A percentile compares a stretch with the other conserved stretches of the same genome.
Evolutionary conservation across 2,113 vertebrate species (phyloP).

Genomic region (Prolemur simus): DNA sequence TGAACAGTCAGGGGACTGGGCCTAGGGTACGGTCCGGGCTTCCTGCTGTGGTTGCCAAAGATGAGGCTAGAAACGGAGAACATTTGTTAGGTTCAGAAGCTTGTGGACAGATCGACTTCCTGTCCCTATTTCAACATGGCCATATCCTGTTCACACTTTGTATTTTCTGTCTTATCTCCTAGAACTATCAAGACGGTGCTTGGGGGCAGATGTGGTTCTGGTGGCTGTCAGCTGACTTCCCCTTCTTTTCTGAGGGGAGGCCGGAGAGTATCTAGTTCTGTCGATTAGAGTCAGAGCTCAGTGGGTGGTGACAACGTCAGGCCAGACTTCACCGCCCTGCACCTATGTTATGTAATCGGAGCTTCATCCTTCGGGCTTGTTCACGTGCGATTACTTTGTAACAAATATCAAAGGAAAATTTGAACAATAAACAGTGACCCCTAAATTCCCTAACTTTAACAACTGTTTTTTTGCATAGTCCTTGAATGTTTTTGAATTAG

Average conservation of each 20-base stretch:
- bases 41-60: not conserved
- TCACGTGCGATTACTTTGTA: too few species aligned
- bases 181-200: not conserved
- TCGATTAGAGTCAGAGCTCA: not conserved
- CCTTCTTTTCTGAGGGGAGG: not conserved
- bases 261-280: not conserved
- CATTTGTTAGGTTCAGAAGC: not conserved
- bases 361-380: not conserved
- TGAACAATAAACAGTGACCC: not conserved
- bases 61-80: not conserved
- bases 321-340: not conserved
- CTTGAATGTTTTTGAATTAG: not conserved
- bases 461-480: not conserved
- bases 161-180: not conserved
- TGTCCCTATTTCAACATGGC: not conserved
- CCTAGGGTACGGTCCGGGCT: not conserved
- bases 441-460: not conserved
- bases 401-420: not conserved
- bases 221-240: not conserved
- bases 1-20: not conserved
- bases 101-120: not conserved
- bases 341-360: not conserved
- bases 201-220: not conserved
- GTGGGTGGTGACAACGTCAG: too few species aligned
- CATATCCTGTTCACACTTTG: not conserved